Evolutionary conservation across 2,888 invertebrate species (phyloP), one percentile per base, ranked within the genome.

Genomic region (Ophonus ardosiacus): DNA sequence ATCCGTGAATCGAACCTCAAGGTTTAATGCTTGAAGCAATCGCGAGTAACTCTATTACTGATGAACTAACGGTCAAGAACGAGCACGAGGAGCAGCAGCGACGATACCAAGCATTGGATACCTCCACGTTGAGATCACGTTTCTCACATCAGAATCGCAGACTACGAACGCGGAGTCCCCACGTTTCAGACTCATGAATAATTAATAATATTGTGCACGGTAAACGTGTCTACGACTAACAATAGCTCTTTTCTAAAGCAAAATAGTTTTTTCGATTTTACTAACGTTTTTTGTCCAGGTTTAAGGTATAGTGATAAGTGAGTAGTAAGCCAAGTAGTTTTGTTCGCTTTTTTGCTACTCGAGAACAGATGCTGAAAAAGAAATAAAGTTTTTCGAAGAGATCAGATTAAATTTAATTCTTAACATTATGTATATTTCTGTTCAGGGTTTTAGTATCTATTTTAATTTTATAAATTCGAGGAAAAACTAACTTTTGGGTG

Each of bases 181-280:
- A 68, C 81, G 81, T 71, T 56, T 18, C 40, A 56, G 8, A 24
- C 71, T 81, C 81, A 81, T 81, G 81, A 81, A 81, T 81, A 81
- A 81, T 81, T 81, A 81, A 81, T 81, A 81, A 68, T 56, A 81
- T 65, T 81, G 81, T 81, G 38, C 81, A 51, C 65, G 18, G 43
- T 68, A 81, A 81, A 81, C 81, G 81, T 81, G 81, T 51, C 71
- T 81, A 71, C 65, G 71, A 81, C 81, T 68, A 81, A 81, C 81
- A 81, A 81, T 81, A 81, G 81, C 81, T 81, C 71, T 71, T 57
- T 81, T 81, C 71, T 71, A 81, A 81, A 68, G 68, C 51, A 71
- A 71, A 81, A 56, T 81, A 68, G 51, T 81, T 81, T 68, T 43
- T 81, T 65, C 68, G 57, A 81, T 40, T 80, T 80, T 81, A 51